Evolutionary conservation across 2,888 invertebrate genomes (phyloP), one percentile per base, ranked within the genome.

Genomic region (Chouioia cunea): DNA sequence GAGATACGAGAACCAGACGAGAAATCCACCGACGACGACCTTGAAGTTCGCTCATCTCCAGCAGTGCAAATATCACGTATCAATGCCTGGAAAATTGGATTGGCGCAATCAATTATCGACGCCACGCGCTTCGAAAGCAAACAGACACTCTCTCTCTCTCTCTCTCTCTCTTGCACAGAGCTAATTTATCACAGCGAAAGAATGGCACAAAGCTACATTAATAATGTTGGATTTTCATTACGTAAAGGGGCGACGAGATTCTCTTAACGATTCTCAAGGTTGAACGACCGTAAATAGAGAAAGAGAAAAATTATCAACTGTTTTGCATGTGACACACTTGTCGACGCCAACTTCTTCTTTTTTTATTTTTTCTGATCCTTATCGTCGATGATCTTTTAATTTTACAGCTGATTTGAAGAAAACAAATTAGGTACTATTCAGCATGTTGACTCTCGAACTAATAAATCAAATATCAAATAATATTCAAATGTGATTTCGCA

Each of bases 311-410:
- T 6, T 27, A 27, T 27, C 27, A 46, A n/a, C 44, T 18, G 46
- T 23, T 53, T 59, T 46, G 44, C 36, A 53, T 36, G 8, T 15
- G 36, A 54, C 46, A 4, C 44, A 23, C 46, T 46, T 59, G 46
- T 36, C 27, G 27, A n/a, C n/a, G n/a, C n/a, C 43, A 59, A 43
- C 48, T 56, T n/a, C n/a, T n/a, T n/a, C n/a, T n/a, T n/a, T n/a
- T n/a, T n/a, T n/a, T n/a, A n/a, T n/a, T 52, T 47, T 53, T 53
- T 47, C 52, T 36, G 67, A 60, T 67, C 52, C 6, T 67, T 67
- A 67, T 65, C 58, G 43, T 47, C 27, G 27, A n/a, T n/a, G n/a
- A n/a, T n/a, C 27, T 6, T 27, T 6, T 27, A 4, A 27, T 27
- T 27, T 27, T 27, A 6, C 27, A 3, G 6, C 3, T 27, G 27